These are phyloP conservation scores for Liasis olivaceus DNA, from an alignment of 2,797 vertebrate species.

Conservation along the genomic window DNA sequence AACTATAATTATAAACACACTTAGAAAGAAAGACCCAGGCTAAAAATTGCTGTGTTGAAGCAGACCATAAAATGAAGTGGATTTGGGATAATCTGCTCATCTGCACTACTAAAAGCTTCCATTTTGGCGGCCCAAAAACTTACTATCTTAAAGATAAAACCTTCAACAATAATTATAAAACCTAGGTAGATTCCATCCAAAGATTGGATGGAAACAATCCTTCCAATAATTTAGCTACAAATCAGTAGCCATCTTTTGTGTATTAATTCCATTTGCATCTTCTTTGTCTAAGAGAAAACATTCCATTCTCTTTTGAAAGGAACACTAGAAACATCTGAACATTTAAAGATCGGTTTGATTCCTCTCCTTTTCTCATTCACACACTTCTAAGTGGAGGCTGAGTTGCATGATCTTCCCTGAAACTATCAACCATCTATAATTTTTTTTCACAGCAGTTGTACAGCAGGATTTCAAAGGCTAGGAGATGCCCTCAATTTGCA, in stretches of 20 bases:
- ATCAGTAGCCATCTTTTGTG: neutral
- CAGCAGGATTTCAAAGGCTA: constrained; percentile 64
- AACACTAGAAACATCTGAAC: constrained; percentile 13
- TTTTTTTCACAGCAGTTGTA: constrained; percentile 68
- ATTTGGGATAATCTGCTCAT: neutral
- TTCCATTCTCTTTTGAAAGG: neutral
- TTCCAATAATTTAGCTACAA: neutral
- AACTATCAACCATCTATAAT: constrained; percentile 55
- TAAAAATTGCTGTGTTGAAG: neutral
- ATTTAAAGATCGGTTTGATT: constrained; percentile 38
- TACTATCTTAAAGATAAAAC: neutral
- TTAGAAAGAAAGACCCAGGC: neutral
- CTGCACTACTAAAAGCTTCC: neutral
- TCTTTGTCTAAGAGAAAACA: neutral
- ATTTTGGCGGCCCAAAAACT: neutral
- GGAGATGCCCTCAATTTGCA: constrained; percentile 68
- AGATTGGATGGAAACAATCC: neutral
- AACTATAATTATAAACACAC: neutral
- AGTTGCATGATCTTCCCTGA: constrained; percentile 53
- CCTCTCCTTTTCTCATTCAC: constrained; percentile 40
- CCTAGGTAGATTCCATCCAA: neutral
- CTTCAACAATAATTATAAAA: neutral
- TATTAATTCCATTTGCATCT: neutral
- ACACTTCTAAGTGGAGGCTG: constrained; percentile 37
- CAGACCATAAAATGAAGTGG: neutral